Evolutionary conservation across 2,888 invertebrate species (phyloP).

Genomic region (Antheraea yamamai): DNA sequence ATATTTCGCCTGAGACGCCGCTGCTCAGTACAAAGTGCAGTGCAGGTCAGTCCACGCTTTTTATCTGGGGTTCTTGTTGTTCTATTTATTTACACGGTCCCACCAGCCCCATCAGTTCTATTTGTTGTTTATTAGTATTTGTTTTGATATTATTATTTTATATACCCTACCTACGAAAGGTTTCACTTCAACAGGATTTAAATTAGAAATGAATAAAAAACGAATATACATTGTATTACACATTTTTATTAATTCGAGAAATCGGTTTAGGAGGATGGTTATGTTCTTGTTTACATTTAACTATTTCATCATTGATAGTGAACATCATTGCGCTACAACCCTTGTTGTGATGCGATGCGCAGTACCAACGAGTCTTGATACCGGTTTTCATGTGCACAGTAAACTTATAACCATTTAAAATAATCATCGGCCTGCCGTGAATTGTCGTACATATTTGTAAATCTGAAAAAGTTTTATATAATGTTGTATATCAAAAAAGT

Average conservation of each 20-base stretch:
- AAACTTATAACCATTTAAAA: conserved; percentile 29
- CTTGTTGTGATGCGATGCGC: conserved; percentile 31
- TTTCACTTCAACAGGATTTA: no score
- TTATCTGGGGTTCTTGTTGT: no score
- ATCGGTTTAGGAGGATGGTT: conserved; percentile 17
- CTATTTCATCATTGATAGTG: conserved; percentile 34
- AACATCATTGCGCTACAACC: conserved; percentile 40
- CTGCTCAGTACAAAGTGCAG: no score
- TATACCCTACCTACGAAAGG: no score
- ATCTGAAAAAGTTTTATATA: not conserved
- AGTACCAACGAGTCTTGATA: conserved; percentile 40
- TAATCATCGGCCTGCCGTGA: not conserved
- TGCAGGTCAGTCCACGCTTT: no score
- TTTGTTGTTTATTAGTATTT: no score
- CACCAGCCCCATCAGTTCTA: no score
- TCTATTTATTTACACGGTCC: no score
- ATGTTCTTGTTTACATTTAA: conserved; percentile 34
- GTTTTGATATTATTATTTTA: no score
- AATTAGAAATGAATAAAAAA: not conserved
- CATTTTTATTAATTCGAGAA: not conserved
- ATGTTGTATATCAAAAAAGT: no score
- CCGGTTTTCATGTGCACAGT: conserved; percentile 26
- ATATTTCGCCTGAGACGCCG: no score
- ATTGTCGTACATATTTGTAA: not conserved
- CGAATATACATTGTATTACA: not conserved